phyloP scores from a whole-genome alignment of 2,113 vertebrate species.

The Stercorarius parasiticus region DNA sequence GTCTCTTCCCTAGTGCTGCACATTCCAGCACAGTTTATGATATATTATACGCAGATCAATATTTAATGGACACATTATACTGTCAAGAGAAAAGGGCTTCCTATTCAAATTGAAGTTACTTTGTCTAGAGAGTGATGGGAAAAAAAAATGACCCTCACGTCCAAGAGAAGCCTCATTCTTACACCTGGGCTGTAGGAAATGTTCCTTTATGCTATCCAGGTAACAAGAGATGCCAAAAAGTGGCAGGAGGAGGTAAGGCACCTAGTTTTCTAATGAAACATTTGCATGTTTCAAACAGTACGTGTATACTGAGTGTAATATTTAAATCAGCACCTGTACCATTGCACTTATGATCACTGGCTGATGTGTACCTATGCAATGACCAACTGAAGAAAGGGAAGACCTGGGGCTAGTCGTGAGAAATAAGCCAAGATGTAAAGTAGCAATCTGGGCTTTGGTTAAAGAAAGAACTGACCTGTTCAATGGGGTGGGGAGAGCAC shows the following conservation, averaged over 20 bases:
- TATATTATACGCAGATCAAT: constrained; percentile 15
- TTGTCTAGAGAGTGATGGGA: background rate
- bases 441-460: background rate
- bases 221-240: background rate
- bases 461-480: background rate
- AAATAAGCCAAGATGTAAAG: background rate
- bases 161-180: background rate
- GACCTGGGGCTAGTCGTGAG: background rate
- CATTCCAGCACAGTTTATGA: background rate
- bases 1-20: background rate
- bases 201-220: background rate
- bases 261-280: background rate
- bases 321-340: background rate
- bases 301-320: background rate
- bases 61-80: constrained; percentile 43
- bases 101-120: constrained; percentile 11
- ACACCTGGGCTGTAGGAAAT: background rate
- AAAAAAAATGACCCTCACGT: background rate
- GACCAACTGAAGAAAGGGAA: background rate
- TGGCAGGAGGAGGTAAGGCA: background rate
- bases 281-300: background rate
- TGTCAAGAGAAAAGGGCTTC: background rate
- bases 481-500: accelerated
- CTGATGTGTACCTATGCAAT: background rate
- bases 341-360: background rate